Percentiles rank a stretch among this genome's conserved stretches.
Conservation (phyloP, 2,113 vertebrate species). For the Callopanchax toddi region DNA sequence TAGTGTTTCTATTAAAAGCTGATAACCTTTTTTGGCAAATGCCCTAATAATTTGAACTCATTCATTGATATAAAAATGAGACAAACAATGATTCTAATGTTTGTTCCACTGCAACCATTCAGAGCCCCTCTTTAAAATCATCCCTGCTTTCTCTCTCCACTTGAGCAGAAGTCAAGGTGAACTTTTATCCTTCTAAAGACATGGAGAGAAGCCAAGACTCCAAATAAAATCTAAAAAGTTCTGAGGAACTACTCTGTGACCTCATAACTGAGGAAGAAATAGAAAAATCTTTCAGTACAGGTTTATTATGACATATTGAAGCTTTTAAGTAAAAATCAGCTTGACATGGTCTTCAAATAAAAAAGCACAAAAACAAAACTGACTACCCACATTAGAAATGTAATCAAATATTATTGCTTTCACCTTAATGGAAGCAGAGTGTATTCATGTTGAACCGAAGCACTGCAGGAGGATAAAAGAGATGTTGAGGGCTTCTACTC, state of each 20-base stretch:
- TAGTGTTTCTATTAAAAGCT: not conserved
- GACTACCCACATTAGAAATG: not conserved
- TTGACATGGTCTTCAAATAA: not conserved
- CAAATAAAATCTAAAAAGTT: constrained; percentile 14
- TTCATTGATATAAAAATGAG: no score
- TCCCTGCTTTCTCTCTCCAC: not conserved
- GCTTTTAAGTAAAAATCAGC: constrained; percentile 4
- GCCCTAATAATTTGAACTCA: not conserved
- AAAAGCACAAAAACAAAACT: constrained; percentile 13
- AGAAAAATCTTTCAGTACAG: constrained; percentile 7
- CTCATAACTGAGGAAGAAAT: constrained; percentile 12
- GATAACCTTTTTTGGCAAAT: not conserved
- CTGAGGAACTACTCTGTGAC: constrained; percentile 1
- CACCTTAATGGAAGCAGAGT: constrained; percentile 17
- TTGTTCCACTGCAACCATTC: not conserved
- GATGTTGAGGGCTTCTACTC: not conserved
- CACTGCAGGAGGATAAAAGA: constrained; percentile 10
- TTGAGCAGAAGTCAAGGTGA: constrained; percentile 22
- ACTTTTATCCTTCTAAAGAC: constrained; percentile 10
- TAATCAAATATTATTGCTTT: constrained; percentile 15
- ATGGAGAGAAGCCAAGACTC: constrained; percentile 13
- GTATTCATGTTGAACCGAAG: constrained; percentile 2
- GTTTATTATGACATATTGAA: constrained; percentile 6
- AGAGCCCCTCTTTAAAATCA: not conserved
- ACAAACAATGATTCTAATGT: not conserved